Evolutionary conservation across 2,113 vertebrate genomes (phyloP).

Genomic region (Columba livia): DNA sequence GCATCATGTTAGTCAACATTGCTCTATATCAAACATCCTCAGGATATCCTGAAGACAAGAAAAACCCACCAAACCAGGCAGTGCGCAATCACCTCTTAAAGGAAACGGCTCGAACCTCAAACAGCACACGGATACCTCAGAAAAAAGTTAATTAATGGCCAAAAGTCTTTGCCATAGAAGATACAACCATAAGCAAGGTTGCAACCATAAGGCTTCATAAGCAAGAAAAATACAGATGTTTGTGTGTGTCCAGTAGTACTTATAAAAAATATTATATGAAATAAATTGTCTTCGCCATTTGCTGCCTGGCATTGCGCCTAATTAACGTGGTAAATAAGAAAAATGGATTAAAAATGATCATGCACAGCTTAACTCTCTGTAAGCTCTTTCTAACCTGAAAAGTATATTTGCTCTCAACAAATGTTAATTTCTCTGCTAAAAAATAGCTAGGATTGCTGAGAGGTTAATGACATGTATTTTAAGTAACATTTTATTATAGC

Average conservation of each 20-base stretch:
- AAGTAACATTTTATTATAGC: not conserved
- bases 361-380: not conserved
- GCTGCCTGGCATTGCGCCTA: conserved; percentile 42
- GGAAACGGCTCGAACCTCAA: not conserved
- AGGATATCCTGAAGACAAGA: not conserved
- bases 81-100: not conserved
- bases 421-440: not conserved
- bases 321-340: conserved; percentile 10
- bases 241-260: not conserved
- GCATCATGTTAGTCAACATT: not conserved
- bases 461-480: not conserved
- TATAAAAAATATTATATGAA: conserved; percentile 1
- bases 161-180: not conserved
- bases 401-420: conserved; percentile 2
- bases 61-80: not conserved
- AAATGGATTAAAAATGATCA: not conserved
- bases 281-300: conserved; percentile 24
- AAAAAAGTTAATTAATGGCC: not conserved
- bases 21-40: not conserved
- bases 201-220: not conserved
- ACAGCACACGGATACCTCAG: not conserved
- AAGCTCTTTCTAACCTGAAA: not conserved
- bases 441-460: not conserved
- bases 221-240: not conserved
- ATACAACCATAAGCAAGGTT: not conserved